Evolutionary conservation across 2,888 invertebrate genomes (phyloP).

Genomic region (Beris morrisii): DNA sequence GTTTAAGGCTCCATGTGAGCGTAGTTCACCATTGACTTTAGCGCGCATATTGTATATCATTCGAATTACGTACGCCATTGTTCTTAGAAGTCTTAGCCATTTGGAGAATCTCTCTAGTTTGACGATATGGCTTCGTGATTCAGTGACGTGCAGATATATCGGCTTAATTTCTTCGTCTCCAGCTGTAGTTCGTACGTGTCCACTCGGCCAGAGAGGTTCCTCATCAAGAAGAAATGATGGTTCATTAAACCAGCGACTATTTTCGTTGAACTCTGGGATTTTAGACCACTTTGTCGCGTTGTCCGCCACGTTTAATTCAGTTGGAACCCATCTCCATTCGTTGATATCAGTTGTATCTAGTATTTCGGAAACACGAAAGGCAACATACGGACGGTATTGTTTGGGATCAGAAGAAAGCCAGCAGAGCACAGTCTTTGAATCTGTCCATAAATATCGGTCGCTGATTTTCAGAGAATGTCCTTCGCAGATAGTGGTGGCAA

Average conservation of each 20-base stretch:
- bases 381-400: constrained; percentile 39
- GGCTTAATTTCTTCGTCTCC: too few species aligned
- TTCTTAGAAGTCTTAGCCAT: constrained; percentile 12
- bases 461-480: constrained; percentile 19
- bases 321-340: constrained; percentile 41
- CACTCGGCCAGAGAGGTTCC: background rate
- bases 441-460: constrained; percentile 28
- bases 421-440: constrained; percentile 32
- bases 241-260: too few species aligned
- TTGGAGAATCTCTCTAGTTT: constrained; percentile 10
- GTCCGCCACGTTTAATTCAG: constrained; percentile 32
- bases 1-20: too few species aligned
- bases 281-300: constrained; percentile 28
- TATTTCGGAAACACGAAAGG: constrained; percentile 34
- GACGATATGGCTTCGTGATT: background rate
- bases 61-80: constrained; percentile 11
- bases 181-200: background rate
- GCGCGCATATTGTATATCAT: too few species aligned
- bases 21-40: too few species aligned
- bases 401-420: constrained; percentile 43
- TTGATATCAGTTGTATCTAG: constrained; percentile 23
- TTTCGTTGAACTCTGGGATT: background rate
- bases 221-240: too few species aligned
- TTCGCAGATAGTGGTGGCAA: constrained; percentile 9
- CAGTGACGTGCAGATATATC: background rate